Evolutionary conservation across 2,113 vertebrate genomes (phyloP), one percentile per base, ranked within the genome.

Genomic region (Chinchilla lanigera): DNA sequence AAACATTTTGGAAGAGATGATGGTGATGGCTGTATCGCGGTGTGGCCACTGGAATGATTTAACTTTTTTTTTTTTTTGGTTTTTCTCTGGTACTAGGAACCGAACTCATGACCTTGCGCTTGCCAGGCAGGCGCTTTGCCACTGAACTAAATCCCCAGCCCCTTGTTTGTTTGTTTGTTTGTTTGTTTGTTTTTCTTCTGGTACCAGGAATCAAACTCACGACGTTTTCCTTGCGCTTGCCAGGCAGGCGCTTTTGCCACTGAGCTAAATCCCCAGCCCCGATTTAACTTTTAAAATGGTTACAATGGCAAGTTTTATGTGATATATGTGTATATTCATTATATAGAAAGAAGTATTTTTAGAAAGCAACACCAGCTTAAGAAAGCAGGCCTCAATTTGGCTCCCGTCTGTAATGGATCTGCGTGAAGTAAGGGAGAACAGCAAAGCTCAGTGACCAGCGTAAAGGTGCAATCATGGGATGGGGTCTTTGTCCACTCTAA

Each of bases 401-500:
- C 67, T 19, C 35, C 65, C 20, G 19, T n/a, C 13, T 7, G 35
- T 17, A 7, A 20, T 3, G 6, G 35, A 38, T 44, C 4, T 16
- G 4, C 13, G 22, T n/a, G 26, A 41, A 12, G 28, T 52, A 38
- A 67, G 14, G 4, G 17, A 88, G 17, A 22, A 44, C 4, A 3
- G 19, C 73, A 65, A 17, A 2, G 0, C 14, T 60, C 30, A 9
- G 22, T 1, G 7, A 78, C 24, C 19, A 20, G 1, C 19, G 2
- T 47, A 44, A 5, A 19, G 7, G 19, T 47, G 78, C 33, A 38
- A 9, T 41, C 28, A 52, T 41, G 30, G 35, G 41, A 24, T 16
- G 58, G 24, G 16, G 35, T 24, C 11, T 12, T 0, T 0, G 9
- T 58, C 38, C 44, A 16, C 7, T 7, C 3, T 19, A 33, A n/a